These are phyloP conservation scores for Pantherophis alleghaniensis DNA, from an alignment of 2,797 vertebrate genomes.

Conservation along the genomic window DNA sequence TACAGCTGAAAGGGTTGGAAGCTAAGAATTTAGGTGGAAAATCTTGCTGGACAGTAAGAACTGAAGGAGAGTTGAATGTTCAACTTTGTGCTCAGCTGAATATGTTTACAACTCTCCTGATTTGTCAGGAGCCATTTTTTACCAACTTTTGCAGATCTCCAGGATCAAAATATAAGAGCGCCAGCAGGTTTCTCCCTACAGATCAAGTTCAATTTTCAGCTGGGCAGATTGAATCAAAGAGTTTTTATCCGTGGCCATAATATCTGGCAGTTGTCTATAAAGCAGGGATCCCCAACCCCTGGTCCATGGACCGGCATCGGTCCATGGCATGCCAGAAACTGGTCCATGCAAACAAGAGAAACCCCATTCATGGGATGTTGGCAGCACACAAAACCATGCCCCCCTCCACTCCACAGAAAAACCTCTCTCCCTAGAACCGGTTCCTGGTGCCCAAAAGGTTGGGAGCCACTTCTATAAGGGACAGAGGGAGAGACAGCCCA, in stretches of 20 bases:
- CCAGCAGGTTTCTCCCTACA: neutral
- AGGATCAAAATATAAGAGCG: neutral
- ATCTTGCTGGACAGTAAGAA: neutral
- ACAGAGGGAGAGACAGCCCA: neutral
- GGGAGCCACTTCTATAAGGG: neutral
- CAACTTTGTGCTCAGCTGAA: neutral
- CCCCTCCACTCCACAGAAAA: neutral
- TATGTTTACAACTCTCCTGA: neutral
- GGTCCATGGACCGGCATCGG: rapidly evolving
- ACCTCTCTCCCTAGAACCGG: rapidly evolving
- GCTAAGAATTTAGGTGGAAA: neutral
- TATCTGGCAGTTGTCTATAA: neutral
- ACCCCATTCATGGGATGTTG: neutral
- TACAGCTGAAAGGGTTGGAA: neutral
- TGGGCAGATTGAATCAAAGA: neutral
- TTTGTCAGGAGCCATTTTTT: neutral
- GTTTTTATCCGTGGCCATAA: neutral
- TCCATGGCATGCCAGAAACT: neutral
- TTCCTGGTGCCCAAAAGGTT: neutral
- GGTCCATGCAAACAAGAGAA: neutral
- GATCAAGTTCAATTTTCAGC: neutral
- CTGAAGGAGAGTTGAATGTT: neutral
- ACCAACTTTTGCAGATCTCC: neutral
- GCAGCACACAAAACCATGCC: neutral
- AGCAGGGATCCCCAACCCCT: neutral